phyloP scores from a whole-genome alignment of 2,113 vertebrate species.

The Dasyornis broadbenti region DNA sequence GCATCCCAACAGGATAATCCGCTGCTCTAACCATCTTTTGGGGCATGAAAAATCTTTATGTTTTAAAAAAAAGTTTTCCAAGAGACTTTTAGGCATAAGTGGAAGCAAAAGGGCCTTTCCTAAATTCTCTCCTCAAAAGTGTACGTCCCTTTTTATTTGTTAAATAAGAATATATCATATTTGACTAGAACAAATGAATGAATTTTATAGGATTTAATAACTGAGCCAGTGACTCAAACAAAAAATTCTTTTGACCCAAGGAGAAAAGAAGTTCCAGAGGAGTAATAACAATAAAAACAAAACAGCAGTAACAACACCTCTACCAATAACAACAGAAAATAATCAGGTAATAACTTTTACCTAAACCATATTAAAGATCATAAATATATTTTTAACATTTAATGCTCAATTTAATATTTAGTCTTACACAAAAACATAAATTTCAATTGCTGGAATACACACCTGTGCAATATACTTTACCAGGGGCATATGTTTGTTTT shows the following conservation, averaged over 20 bases:
- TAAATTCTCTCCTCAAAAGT: neutral
- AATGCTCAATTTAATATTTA: conserved; percentile 15
- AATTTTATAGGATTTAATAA: conserved; percentile 13
- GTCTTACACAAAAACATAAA: neutral
- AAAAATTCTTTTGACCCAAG: neutral
- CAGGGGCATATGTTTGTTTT: neutral
- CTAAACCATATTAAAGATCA: conserved; percentile 18
- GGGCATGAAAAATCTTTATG: neutral
- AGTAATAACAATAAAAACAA: conserved; percentile 2
- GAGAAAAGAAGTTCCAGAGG: conserved; percentile 1
- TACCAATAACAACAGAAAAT: neutral
- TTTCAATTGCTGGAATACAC: neutral
- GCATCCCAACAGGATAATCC: neutral
- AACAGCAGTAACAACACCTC: neutral
- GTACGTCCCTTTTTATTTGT: neutral
- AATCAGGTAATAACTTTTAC: neutral
- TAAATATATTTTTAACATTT: conserved; percentile 24
- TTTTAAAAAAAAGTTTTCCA: neutral
- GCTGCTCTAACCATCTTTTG: neutral
- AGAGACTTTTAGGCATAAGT: neutral
- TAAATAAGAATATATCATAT: neutral
- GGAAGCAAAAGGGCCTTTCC: neutral
- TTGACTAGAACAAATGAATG: neutral
- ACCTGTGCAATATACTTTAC: neutral
- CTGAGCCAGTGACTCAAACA: neutral